These are phyloP conservation scores for Charadrius vociferus DNA, from an alignment of 2,113 vertebrate genomes.

Conservation along the genomic window DNA sequence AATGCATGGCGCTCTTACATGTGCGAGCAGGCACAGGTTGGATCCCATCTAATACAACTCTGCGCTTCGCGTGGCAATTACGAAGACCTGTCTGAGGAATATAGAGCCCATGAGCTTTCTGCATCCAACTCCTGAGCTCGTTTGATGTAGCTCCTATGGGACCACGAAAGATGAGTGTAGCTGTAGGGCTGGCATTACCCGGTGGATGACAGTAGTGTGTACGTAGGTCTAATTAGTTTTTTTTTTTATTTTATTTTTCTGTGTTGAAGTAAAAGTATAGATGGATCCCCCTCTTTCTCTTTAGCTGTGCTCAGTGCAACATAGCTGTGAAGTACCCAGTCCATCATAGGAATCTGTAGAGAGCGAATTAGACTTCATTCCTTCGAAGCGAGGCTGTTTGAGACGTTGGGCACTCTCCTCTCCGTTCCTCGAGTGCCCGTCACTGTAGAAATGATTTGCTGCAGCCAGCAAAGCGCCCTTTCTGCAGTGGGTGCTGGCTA, in stretches of 20 bases:
- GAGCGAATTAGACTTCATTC: background rate
- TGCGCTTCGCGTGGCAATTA: background rate
- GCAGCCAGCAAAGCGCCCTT: background rate
- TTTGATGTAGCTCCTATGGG: background rate
- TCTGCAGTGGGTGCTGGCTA: background rate
- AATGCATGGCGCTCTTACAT: background rate
- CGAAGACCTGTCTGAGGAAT: background rate
- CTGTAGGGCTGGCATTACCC: background rate
- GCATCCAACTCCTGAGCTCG: background rate
- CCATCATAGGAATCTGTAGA: background rate
- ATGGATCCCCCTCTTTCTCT: background rate
- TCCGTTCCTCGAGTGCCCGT: background rate
- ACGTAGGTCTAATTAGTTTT: background rate
- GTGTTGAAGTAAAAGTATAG: background rate
- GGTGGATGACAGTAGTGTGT: background rate
- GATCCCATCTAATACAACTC: background rate
- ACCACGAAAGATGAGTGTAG: background rate
- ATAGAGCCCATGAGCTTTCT: background rate
- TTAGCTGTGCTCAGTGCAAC: background rate
- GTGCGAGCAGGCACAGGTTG: background rate
- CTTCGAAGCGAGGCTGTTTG: rapidly evolving
- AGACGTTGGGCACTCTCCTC: background rate
- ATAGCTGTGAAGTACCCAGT: background rate
- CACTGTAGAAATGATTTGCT: background rate
- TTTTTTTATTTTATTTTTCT: background rate